Percentiles rank a stretch among this genome's conserved stretches.
Conservation (phyloP, 2,113 vertebrate genomes). For the Melierax canorus region DNA sequence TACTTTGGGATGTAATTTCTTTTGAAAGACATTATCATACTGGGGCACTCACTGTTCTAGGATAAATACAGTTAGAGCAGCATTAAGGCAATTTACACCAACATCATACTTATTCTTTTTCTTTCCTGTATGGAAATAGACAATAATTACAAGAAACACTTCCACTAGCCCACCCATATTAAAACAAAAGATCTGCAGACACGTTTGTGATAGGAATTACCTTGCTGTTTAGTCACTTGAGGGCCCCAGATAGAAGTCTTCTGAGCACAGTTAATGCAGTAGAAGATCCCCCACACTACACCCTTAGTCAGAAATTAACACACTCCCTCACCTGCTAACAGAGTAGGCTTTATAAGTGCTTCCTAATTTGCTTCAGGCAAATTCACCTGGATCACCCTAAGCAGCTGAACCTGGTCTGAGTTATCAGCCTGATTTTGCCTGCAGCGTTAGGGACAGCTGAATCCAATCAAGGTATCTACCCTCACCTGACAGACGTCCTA, state of each 20-base stretch:
- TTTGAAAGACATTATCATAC: neutral
- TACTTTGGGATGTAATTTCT: neutral
- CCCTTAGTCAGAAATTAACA: neutral
- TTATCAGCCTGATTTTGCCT: neutral
- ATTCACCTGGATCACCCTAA: neutral
- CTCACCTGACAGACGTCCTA: neutral
- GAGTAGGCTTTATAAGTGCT: neutral
- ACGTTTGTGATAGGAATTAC: neutral
- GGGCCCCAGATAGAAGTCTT: neutral
- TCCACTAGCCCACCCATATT: neutral
- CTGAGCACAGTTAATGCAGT: rapidly evolving
- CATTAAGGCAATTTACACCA: neutral
- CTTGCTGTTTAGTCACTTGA: neutral
- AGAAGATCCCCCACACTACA: rapidly evolving
- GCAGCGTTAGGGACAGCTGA: neutral
- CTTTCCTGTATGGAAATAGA: neutral
- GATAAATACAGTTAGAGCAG: neutral
- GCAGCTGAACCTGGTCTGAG: neutral
- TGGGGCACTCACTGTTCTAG: neutral
- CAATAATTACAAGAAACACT: neutral
- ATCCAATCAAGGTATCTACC: neutral
- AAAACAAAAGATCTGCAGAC: neutral
- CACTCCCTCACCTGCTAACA: neutral
- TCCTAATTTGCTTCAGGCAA: neutral
- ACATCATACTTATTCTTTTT: neutral